These are phyloP conservation scores for Drosophila hamatofila DNA, from an alignment of 2,888 invertebrate genomes.

Conservation along the genomic window DNA sequence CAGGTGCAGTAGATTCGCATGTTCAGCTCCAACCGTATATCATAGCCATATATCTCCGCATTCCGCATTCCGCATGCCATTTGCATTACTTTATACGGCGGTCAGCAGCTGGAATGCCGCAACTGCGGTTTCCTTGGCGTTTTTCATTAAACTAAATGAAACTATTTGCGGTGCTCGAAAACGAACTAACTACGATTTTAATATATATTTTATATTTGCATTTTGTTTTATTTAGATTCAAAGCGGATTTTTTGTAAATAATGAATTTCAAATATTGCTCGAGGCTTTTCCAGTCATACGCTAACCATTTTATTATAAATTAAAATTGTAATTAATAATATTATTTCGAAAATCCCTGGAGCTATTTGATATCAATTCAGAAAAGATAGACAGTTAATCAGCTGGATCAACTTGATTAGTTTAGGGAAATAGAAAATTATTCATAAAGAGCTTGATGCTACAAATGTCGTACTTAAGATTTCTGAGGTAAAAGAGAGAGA, in stretches of 20 bases:
- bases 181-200: neutral
- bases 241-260: neutral
- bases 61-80: conserved; percentile 6
- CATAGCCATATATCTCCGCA: conserved; percentile 14
- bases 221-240: neutral
- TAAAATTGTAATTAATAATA: no score
- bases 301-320: neutral
- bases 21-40: conserved; percentile 13
- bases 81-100: conserved; percentile 4
- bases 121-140: conserved; percentile 4
- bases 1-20: conserved; percentile 1
- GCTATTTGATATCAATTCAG: no score
- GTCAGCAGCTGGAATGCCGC: conserved; percentile 17
- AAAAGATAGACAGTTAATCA: no score
- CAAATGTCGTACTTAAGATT: no score
- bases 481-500: no score
- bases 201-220: neutral
- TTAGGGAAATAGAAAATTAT: no score
- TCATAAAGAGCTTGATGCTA: no score
- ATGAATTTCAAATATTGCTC: neutral
- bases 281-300: neutral
- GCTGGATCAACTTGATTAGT: no score
- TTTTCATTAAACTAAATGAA: conserved; percentile 12
- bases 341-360: no score
- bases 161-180: conserved; percentile 1